Evolutionary conservation across 2,888 invertebrate species (phyloP), one percentile per base, ranked within the genome.

Genomic region (Scrobipalpa atriplicella): DNA sequence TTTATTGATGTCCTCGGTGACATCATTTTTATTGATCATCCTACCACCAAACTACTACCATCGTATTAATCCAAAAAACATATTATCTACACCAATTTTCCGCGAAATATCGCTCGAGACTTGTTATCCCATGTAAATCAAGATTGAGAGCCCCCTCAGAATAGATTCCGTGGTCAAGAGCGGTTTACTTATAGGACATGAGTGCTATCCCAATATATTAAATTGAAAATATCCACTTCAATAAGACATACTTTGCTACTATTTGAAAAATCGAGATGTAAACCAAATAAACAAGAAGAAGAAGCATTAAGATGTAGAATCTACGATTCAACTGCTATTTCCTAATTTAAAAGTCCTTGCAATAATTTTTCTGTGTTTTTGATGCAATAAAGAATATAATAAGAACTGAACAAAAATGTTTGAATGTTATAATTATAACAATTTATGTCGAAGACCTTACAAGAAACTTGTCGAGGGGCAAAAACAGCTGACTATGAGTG

Each of bases 61-160:
- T 16, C n/a, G 16, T 5, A 16, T n/a, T 41, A 43, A 47, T 47
- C n/a, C 8, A n/a, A 47, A 5, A 47, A 3, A 47, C 7, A 16
- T 47, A 47, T n/a, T 47, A 47, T 47, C 47, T 47, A n/a, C 7
- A 47, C 3, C 47, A n/a, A 47, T 47, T 47, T 47, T 7, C 16
- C 8, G 47, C 47, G 16, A 43, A 5, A 47, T 47, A 47, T 47
- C 6, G 13, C 43, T 43, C 39, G 39, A 13, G 43, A 7, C 47
- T 47, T 16, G 47, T 47, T 47, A 47, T n/a, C 47, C 47, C 47
- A 47, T 47, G 47, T 47, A 47, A 47, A 47, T 47, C 47, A 47
- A 47, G 47, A 47, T 47, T n/a, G 3, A 47, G 47, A 47, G 47
- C 47, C 16, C 47, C n/a, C 47, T 47, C 47, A 47, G 47, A 47